These are phyloP conservation scores for Aphidius gifuensis DNA, from an alignment of 1,140 invertebrate genomes.

Conservation along the genomic window DNA sequence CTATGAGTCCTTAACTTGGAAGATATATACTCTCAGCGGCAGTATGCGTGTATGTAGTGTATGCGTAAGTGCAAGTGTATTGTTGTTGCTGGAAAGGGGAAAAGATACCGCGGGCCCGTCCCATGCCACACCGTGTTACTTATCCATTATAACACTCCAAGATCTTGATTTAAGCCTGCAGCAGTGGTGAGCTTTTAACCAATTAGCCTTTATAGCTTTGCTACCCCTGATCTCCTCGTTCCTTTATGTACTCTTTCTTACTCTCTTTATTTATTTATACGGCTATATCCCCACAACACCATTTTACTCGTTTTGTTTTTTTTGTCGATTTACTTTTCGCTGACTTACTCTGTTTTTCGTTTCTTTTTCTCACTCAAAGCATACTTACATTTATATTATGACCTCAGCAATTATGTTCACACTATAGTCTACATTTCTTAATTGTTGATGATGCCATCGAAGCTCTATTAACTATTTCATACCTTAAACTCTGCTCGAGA, in stretches of 20 bases:
- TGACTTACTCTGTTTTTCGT: too few species aligned
- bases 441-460: too few species aligned
- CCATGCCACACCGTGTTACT: conserved; percentile 53
- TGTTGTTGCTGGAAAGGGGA: conserved; percentile 1
- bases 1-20: conserved; percentile 41
- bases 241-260: conserved; percentile 11
- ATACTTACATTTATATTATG: too few species aligned
- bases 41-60: not conserved
- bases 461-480: too few species aligned
- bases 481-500: too few species aligned
- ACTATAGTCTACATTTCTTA: too few species aligned
- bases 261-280: not conserved
- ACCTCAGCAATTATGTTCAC: too few species aligned
- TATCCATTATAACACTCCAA: conserved; percentile 59
- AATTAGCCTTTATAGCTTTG: conserved; percentile 55
- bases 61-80: too few species aligned
- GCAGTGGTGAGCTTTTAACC: conserved; percentile 57
- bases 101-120: conserved; percentile 30
- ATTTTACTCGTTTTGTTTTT: not conserved
- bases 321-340: too few species aligned
- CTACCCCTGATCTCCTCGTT: conserved; percentile 17
- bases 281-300: not conserved
- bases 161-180: conserved; percentile 58
- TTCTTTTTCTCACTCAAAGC: too few species aligned
- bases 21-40: conserved; percentile 36